phyloP scores from a whole-genome alignment of 2,113 vertebrate genomes.

The Potamarius usumacintae region DNA sequence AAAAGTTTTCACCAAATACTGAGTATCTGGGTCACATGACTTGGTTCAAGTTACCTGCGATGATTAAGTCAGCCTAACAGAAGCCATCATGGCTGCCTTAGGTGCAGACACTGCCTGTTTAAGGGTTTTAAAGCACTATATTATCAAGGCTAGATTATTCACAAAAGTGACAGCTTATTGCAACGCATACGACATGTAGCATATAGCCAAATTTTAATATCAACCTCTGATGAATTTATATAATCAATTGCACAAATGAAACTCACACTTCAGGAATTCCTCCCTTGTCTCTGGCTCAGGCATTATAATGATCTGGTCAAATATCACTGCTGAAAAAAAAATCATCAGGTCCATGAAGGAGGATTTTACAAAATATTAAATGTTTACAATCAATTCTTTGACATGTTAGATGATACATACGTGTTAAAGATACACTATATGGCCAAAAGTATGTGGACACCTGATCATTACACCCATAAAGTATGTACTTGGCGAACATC shows the following conservation, averaged over 20 bases:
- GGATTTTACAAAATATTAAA: neutral
- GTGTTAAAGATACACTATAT: neutral
- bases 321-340: neutral
- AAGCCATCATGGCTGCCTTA: neutral
- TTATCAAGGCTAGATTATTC: neutral
- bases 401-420: neutral
- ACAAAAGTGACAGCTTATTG: neutral
- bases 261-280: slow-evolving; percentile 53
- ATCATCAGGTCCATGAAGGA: neutral
- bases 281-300: slow-evolving; percentile 43
- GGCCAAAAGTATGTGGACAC: neutral
- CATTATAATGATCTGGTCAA: slow-evolving; percentile 2
- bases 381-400: neutral
- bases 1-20: neutral
- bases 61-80: neutral
- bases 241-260: neutral
- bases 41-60: neutral
- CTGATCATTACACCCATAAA: neutral
- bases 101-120: neutral
- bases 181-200: neutral
- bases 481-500: neutral
- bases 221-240: neutral
- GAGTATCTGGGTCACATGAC: neutral
- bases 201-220: neutral
- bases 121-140: neutral